A percentile compares a stretch with the other conserved stretches of the same genome.
phyloP scores from a whole-genome alignment of 2,797 vertebrate genomes.

The Alosa sapidissima region DNA sequence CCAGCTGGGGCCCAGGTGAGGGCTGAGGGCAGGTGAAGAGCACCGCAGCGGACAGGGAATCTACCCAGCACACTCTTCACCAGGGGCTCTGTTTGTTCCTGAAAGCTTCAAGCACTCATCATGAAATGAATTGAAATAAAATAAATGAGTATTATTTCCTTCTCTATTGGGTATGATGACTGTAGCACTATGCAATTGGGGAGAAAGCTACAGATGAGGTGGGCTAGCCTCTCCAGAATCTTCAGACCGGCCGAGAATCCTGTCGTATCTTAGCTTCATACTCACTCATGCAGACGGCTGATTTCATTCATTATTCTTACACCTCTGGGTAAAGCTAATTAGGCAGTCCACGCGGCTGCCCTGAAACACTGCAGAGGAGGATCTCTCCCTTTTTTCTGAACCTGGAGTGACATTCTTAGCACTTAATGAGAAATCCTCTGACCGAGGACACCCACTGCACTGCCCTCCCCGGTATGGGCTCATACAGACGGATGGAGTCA shows the following conservation, averaged over 20 bases:
- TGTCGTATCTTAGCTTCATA: neutral
- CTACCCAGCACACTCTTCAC: neutral
- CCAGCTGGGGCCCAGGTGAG: constrained; percentile 13
- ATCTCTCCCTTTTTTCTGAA: neutral
- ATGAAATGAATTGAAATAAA: neutral
- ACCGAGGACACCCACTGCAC: neutral
- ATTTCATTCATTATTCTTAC: neutral
- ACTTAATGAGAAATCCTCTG: neutral
- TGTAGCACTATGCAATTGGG: neutral
- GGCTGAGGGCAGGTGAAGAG: neutral
- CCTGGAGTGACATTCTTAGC: neutral
- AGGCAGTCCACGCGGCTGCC: neutral
- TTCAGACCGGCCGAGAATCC: neutral
- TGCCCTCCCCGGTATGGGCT: neutral
- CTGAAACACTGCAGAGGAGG: neutral
- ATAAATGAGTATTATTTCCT: neutral
- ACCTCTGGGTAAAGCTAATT: neutral
- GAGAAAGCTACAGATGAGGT: no score
- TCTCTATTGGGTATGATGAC: neutral
- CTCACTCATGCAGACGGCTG: neutral
- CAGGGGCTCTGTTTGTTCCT: neutral
- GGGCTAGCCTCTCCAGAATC: no score
- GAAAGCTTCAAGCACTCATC: neutral
- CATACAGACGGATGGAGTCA: neutral
- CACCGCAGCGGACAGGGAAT: neutral